Evolutionary conservation across 2,113 vertebrate genomes (phyloP).

Genomic region (Mesocricetus auratus): DNA sequence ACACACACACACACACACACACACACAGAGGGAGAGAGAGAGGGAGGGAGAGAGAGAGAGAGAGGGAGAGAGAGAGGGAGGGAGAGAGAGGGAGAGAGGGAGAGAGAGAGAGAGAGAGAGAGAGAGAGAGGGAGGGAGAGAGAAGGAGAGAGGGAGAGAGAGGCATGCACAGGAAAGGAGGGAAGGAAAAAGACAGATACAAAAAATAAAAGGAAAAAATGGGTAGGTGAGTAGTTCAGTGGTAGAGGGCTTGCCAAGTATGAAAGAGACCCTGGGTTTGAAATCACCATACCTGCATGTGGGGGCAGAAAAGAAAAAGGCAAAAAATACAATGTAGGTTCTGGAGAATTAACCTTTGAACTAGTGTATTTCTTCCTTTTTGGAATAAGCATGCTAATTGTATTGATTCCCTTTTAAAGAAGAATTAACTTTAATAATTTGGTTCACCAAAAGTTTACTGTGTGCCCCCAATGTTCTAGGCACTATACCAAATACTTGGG

Average conservation of each 20-base stretch:
- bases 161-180: not conserved
- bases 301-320: not conserved
- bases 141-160: too few species aligned
- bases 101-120: too few species aligned
- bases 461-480: not conserved
- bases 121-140: too few species aligned
- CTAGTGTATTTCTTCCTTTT: conserved; percentile 24
- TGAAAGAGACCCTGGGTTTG: not conserved
- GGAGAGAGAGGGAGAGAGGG: too few species aligned
- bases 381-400: conserved; percentile 1
- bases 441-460: not conserved
- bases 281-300: not conserved
- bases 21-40: too few species aligned
- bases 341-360: conserved; percentile 43
- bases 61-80: too few species aligned
- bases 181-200: not conserved
- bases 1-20: too few species aligned
- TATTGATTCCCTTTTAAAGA: conserved; percentile 32
- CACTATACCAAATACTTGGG: not conserved
- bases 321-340: conserved; percentile 19
- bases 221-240: not conserved
- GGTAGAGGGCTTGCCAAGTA: not conserved
- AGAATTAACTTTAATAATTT: conserved; percentile 20
- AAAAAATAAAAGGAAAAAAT: not conserved
- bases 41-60: too few species aligned